Conservation (phyloP, 2,113 vertebrate genomes). For the Rhinolophus sinicus region DNA sequence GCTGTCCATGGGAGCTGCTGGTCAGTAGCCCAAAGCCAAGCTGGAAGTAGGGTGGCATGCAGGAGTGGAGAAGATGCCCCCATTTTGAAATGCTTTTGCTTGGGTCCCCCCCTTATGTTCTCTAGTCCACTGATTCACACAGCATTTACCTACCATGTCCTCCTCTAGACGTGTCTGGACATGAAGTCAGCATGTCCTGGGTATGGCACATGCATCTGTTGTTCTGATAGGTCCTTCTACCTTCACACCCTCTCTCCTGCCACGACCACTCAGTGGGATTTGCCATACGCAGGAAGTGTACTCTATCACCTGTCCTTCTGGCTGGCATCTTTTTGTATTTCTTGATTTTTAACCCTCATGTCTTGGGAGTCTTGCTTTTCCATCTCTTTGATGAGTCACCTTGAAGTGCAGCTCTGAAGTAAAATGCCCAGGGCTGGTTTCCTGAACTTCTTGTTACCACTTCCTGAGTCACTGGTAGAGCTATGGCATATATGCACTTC, state of each 20-base stretch:
- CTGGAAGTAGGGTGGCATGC: not conserved
- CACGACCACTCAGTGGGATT: not conserved
- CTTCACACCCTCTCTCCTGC: not conserved
- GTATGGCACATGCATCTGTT: not conserved
- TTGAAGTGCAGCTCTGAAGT: not conserved
- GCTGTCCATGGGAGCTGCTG: not conserved
- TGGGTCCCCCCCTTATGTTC: not conserved
- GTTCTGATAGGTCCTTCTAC: not conserved
- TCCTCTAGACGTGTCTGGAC: not conserved
- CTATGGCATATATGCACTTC: not conserved
- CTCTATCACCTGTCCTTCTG: not conserved
- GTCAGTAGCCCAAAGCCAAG: not conserved
- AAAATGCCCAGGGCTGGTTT: not conserved
- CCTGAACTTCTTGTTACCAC: not conserved
- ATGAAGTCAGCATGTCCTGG: not conserved
- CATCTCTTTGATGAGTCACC: not conserved
- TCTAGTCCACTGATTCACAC: not conserved
- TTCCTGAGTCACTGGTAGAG: not conserved
- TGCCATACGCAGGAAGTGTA: not conserved
- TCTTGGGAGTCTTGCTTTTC: not conserved
- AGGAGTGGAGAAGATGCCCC: not conserved
- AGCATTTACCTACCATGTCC: not conserved
- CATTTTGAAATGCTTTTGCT: not conserved
- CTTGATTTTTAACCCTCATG: not conserved
- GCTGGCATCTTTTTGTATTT: not conserved